phyloP scores from a whole-genome alignment of 2,797 vertebrate species.

The Diceros bicornis region DNA sequence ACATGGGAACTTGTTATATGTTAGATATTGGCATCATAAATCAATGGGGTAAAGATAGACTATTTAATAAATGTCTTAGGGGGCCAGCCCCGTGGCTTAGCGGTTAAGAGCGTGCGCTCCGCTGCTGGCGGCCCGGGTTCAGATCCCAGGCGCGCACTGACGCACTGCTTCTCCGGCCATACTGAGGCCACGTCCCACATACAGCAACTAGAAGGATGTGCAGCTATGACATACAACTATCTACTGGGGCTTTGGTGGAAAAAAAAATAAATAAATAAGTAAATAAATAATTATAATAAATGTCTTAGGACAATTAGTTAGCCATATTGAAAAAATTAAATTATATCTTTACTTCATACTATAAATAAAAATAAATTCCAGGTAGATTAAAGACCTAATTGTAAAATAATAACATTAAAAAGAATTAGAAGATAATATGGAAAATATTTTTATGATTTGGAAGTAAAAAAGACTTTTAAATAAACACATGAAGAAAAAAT shows the following conservation, averaged over 20 bases:
- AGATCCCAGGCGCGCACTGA: no score
- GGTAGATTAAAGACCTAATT: no score
- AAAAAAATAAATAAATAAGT: no score
- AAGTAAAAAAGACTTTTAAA: neutral
- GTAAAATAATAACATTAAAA: neutral
- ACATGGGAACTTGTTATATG: neutral
- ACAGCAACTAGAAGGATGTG: no score
- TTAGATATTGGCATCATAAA: neutral
- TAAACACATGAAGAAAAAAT: neutral
- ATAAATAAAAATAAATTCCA: neutral
- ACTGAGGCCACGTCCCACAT: no score
- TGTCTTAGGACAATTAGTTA: neutral
- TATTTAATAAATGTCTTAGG: neutral
- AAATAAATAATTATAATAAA: neutral
- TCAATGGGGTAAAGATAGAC: neutral
- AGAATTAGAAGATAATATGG: neutral
- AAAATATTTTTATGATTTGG: neutral
- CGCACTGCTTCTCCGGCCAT: no score
- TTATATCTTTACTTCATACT: neutral
- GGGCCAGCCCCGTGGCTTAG: no score
- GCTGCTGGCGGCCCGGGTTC: no score
- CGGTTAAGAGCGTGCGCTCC: no score
- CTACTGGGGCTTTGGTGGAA: no score
- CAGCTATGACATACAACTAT: no score
- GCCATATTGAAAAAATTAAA: neutral